Conservation (phyloP, 2,113 vertebrate genomes). For the Mobula hypostoma region DNA sequence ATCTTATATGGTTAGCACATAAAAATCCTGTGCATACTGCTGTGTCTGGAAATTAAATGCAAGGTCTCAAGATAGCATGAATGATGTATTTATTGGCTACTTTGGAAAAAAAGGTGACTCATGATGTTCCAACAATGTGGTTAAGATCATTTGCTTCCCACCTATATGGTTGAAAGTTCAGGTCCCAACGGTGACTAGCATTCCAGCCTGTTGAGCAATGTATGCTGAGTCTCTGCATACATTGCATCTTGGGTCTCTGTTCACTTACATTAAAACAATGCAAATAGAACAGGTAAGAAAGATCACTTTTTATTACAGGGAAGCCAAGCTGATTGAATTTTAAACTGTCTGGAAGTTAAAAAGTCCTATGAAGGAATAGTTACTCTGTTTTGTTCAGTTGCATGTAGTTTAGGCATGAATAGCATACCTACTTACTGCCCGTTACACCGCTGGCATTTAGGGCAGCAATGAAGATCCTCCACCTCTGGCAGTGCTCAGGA, state of each 20-base stretch:
- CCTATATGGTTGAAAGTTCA: constrained; percentile 31
- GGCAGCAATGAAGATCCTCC: too few relatives aligned
- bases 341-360: neutral
- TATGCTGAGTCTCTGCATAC: neutral
- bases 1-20: constrained; percentile 29
- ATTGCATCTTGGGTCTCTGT: neutral
- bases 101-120: constrained; percentile 27
- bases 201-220: constrained; percentile 19
- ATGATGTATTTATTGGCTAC: constrained; percentile 33
- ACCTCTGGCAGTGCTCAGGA: too few relatives aligned
- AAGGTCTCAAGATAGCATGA: constrained; percentile 31
- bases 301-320: neutral
- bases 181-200: neutral
- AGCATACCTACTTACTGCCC: too few relatives aligned
- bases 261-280: neutral
- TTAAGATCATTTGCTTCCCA: neutral
- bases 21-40: neutral
- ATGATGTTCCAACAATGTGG: constrained; percentile 24
- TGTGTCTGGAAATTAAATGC: constrained; percentile 35
- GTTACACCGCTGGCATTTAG: too few relatives aligned
- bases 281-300: neutral
- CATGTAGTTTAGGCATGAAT: neutral
- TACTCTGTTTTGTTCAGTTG: neutral
- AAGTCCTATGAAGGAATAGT: neutral
- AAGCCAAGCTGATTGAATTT: neutral